Percentiles rank a stretch among this genome's conserved stretches.
Evolutionary conservation across 2,888 invertebrate genomes (phyloP).

Genomic region (Euplexia lucipara): DNA sequence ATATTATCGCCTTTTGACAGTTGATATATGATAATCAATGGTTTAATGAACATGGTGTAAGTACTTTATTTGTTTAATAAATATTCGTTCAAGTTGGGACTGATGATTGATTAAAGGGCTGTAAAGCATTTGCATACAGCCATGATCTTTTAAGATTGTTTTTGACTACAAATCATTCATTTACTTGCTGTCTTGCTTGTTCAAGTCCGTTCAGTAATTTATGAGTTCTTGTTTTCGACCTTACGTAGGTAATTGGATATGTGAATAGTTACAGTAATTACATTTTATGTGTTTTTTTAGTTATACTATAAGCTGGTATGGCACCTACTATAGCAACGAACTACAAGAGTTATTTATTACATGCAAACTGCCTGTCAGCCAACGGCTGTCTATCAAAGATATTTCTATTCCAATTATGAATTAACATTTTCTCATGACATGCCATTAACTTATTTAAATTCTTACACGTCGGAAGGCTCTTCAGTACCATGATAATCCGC

Average conservation of each 20-base stretch:
- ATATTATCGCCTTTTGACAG: conserved; percentile 51
- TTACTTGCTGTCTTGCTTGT: conserved; percentile 19
- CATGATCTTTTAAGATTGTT: conserved; percentile 34
- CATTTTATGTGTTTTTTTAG: background rate
- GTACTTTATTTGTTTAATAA: conserved; percentile 35
- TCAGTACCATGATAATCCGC: background rate
- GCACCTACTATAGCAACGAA: no score
- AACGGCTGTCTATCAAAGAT: no score
- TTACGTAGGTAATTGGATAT: conserved; percentile 17
- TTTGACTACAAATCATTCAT: conserved; percentile 40
- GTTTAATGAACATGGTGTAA: conserved; percentile 27
- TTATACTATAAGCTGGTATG: no score
- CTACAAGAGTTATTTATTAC: no score
- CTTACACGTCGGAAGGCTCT: background rate
- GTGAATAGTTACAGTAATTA: conserved; percentile 12
- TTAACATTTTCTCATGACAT: no score
- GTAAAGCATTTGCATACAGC: conserved; percentile 32
- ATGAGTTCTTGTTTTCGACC: conserved; percentile 27
- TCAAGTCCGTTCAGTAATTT: conserved; percentile 33
- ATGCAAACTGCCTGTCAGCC: no score
- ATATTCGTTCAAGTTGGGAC: conserved; percentile 34
- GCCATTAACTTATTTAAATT: no score
- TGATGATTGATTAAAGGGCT: conserved; percentile 53
- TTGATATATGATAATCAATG: conserved; percentile 56
- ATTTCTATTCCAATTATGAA: no score